These are phyloP conservation scores for Scytalopus superciliaris DNA, from an alignment of 2,113 vertebrate species.

Conservation along the genomic window DNA sequence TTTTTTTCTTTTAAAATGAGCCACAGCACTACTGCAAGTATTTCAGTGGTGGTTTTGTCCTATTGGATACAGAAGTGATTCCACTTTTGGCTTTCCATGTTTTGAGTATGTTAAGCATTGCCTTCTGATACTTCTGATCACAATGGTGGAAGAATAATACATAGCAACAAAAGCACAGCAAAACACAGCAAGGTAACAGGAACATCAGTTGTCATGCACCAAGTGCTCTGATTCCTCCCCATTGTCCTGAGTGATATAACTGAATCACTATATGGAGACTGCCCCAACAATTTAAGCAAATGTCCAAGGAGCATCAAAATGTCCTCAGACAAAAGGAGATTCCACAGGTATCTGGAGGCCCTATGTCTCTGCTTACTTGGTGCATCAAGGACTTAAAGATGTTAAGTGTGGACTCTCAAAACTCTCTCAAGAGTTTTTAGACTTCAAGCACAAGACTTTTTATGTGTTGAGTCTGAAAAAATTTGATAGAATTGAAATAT, in stretches of 20 bases:
- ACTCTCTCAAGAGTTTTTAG: not conserved
- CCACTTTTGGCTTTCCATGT: not conserved
- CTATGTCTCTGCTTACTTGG: rapidly evolving
- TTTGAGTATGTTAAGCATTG: not conserved
- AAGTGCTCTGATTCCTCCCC: not conserved
- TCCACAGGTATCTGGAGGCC: not conserved
- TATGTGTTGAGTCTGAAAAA: not conserved
- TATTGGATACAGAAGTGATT: not conserved
- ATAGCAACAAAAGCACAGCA: not conserved
- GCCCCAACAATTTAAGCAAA: not conserved
- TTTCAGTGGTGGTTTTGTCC: not conserved
- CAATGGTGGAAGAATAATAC: not conserved
- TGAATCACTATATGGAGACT: not conserved
- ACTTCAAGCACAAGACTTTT: not conserved
- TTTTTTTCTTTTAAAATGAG: not conserved
- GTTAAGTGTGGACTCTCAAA: not conserved
- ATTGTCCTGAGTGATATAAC: not conserved
- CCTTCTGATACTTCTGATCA: not conserved
- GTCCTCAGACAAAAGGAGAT: not conserved
- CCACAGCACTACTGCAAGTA: not conserved
- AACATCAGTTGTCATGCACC: too few relatives aligned
- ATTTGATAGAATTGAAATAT: not conserved
- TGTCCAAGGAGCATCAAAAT: not conserved
- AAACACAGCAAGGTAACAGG: not conserved
- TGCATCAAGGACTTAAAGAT: not conserved